Evolutionary conservation across 1,140 invertebrate species (phyloP).

Genomic region (Drosophila pachea): DNA sequence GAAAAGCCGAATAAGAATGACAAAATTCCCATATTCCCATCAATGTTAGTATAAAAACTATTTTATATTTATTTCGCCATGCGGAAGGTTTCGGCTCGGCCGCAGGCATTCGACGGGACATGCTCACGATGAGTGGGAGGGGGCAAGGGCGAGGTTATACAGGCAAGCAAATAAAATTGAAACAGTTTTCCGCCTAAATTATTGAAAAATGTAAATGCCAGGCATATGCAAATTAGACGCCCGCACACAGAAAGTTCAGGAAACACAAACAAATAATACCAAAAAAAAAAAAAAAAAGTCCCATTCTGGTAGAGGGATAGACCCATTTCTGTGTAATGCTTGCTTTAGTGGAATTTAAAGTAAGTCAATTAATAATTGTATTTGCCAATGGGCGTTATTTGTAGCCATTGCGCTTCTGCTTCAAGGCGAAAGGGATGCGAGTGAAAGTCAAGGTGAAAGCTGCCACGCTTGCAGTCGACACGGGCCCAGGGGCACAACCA

Average conservation of each 20-base stretch:
- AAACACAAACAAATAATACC: slow-evolving; percentile 1
- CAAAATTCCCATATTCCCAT: slow-evolving; percentile 8
- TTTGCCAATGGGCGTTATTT: slow-evolving; percentile 4
- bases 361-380: slow-evolving; percentile 21
- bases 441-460: slow-evolving; percentile 61
- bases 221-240: slow-evolving; percentile 22
- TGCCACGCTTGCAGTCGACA: slow-evolving; percentile 46
- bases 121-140: background rate
- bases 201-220: slow-evolving; percentile 33
- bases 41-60: slow-evolving; percentile 35
- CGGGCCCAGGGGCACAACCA: slow-evolving; percentile 63
- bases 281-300: slow-evolving; percentile 2
- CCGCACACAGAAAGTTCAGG: background rate
- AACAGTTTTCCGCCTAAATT: slow-evolving; percentile 26
- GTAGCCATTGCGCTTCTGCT: background rate
- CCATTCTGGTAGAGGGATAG: background rate
- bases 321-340: background rate
- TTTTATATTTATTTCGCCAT: slow-evolving; percentile 29
- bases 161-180: slow-evolving; percentile 7
- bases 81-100: slow-evolving; percentile 5
- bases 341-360: slow-evolving; percentile 4
- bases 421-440: slow-evolving; percentile 18
- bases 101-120: slow-evolving; percentile 17
- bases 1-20: background rate
- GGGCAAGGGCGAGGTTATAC: slow-evolving; percentile 5